Base-by-base conservation (phyloP, 2,888 invertebrate species). In the Polyommatus icarus region DNA sequence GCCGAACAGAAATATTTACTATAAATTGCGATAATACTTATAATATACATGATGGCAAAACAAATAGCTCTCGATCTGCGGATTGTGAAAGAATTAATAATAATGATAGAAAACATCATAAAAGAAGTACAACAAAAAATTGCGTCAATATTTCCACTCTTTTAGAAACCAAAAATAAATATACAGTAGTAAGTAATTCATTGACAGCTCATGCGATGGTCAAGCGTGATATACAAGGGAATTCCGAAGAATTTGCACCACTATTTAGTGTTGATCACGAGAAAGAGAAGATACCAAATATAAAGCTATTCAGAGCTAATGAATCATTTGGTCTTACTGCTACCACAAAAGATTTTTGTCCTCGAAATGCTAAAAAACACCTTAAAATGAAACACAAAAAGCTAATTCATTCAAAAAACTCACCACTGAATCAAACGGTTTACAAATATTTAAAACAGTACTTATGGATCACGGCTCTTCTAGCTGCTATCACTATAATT, bases 61-160 rank as follows among this genome's bases (percentile, higher is more conserved):
- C 90, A 0, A 89, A 91, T 71, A 80, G 89, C 79, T 93, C 92
- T 79, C 85, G 85, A 7, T 90, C 90, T 78, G 91, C 93, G 0
- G 83, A 90, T 77, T 93, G 93, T 83, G 92, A 91, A 15, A 80
- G 81, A 4, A 84, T 85, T 85, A 92, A 93, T 80, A 93, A 93
- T 78, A 90, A 88, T 0, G 85, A 83, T 76, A 90, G 83, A 76
- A 82, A 89, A 0, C 84, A 85, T 83, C 91, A 82, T 76, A 85
- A 84, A 82, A 83, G 78, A 82, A 83, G 78, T 29, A 83, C 82
- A 24, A 78, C 81, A 3, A 88, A 86, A 79, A 84, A 86, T 77
- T 93, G 93, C 61, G 78, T 83, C 0, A 78, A 82, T 50, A 79
- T 83, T 50, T 89, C 91, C 0, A 46, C 76, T 4, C 92, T 91